A percentile compares a stretch with the other conserved stretches of the same genome.
Evolutionary conservation across 2,797 vertebrate genomes (phyloP).

Genomic region (Diceros bicornis): DNA sequence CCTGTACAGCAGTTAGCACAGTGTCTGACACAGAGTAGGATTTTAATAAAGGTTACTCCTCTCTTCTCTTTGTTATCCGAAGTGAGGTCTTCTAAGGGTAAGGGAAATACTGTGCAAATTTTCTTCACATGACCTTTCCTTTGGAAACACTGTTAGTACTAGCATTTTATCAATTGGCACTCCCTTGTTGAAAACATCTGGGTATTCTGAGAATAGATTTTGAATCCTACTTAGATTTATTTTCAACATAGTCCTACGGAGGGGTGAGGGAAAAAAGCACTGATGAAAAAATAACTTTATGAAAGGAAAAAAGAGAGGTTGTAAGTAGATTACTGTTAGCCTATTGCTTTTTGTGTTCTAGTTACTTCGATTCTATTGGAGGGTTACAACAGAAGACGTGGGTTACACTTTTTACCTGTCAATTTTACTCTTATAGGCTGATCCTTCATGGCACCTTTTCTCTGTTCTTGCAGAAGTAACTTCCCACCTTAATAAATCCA

Average conservation of each 20-base stretch:
- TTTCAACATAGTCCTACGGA: background rate
- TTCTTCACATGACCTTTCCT: background rate
- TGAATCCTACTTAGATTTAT: conserved; percentile 22
- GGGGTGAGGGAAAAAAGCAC: background rate
- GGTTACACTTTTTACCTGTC: background rate
- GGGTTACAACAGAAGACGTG: background rate
- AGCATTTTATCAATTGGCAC: background rate
- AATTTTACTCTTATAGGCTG: background rate
- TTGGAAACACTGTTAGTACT: background rate
- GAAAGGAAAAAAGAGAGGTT: background rate
- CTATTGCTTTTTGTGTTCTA: background rate
- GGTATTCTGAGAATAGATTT: background rate
- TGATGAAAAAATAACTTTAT: background rate
- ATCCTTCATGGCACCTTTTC: background rate
- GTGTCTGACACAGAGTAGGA: background rate
- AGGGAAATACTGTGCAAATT: background rate
- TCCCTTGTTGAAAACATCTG: background rate
- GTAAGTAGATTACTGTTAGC: background rate
- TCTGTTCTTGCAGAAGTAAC: background rate
- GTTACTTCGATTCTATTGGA: background rate
- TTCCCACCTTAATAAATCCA: background rate
- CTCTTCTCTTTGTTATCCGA: background rate
- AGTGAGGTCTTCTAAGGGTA: background rate
- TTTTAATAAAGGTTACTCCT: background rate
- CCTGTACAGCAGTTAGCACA: background rate